phyloP scores from a whole-genome alignment of 2,797 vertebrate genomes.

The Peromyscus eremicus region DNA sequence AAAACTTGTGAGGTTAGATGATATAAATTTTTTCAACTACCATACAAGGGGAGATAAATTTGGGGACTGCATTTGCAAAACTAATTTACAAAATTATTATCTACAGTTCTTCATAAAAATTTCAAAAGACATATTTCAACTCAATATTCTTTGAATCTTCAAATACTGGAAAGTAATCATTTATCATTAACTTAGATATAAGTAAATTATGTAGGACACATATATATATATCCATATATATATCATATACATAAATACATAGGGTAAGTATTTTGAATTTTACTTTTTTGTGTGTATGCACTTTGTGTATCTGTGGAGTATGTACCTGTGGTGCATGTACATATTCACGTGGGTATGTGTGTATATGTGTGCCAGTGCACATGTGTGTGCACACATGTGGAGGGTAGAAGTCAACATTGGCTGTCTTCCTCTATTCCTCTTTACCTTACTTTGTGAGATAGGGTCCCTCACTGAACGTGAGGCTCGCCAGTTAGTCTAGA shows the following conservation, averaged over 20 bases:
- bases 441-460: background rate
- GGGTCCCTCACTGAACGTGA: background rate
- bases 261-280: conserved; percentile 32
- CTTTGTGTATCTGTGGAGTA: background rate
- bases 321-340: background rate
- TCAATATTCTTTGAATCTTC: background rate
- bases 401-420: background rate
- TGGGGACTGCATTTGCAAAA: background rate
- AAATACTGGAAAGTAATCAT: conserved; percentile 26
- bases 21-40: background rate
- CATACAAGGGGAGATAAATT: background rate
- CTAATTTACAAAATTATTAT: background rate
- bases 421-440: background rate
- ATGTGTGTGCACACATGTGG: background rate
- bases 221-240: too few relatives aligned
- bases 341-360: background rate
- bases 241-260: background rate
- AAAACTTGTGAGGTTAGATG: conserved; percentile 39
- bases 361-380: background rate
- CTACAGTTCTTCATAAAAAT: background rate
- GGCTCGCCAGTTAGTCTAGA: background rate
- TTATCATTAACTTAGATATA: conserved; percentile 7
- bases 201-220: background rate
- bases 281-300: background rate
- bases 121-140: background rate